A percentile compares a stretch with the other conserved stretches of the same genome.
Conservation (phyloP, 2,113 vertebrate species). For the Nycticryphes semicollaris region DNA sequence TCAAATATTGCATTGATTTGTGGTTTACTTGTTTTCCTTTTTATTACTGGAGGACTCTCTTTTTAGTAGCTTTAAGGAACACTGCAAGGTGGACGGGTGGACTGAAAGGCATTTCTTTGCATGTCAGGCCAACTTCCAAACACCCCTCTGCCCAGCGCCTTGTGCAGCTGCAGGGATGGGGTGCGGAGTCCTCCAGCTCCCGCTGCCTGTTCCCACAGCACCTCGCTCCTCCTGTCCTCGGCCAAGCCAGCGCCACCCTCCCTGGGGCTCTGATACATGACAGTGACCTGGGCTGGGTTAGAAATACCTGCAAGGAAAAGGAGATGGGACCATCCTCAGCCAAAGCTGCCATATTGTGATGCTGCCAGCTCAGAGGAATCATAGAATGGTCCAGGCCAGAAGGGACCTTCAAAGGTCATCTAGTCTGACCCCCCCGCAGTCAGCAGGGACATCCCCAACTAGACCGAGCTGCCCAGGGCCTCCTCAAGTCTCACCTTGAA, state of each 20-base stretch:
- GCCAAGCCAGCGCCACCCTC: background rate
- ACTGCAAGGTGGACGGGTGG: background rate
- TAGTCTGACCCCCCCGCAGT: too few species aligned
- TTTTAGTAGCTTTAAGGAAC: background rate
- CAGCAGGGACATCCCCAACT: too few species aligned
- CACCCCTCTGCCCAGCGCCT: background rate
- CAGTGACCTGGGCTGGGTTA: background rate
- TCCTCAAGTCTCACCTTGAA: too few species aligned
- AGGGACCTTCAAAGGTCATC: too few species aligned
- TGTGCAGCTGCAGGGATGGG: background rate
- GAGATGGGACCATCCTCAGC: background rate
- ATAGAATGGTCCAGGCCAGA: too few species aligned
- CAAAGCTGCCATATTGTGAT: background rate
- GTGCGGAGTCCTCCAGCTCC: background rate
- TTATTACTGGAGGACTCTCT: background rate
- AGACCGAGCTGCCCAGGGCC: too few species aligned
- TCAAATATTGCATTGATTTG: constrained; percentile 50
- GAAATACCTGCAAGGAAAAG: background rate
- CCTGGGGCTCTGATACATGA: background rate
- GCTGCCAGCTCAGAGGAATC: background rate
- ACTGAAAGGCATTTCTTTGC: background rate
- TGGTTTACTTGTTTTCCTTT: constrained; percentile 39
- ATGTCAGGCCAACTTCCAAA: background rate
- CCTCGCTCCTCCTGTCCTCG: background rate
- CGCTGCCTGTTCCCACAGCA: background rate